phyloP scores from a whole-genome alignment of 30 jellyfish, hydroid and myxozoan species.

The Nemopilema nomurai region DNA sequence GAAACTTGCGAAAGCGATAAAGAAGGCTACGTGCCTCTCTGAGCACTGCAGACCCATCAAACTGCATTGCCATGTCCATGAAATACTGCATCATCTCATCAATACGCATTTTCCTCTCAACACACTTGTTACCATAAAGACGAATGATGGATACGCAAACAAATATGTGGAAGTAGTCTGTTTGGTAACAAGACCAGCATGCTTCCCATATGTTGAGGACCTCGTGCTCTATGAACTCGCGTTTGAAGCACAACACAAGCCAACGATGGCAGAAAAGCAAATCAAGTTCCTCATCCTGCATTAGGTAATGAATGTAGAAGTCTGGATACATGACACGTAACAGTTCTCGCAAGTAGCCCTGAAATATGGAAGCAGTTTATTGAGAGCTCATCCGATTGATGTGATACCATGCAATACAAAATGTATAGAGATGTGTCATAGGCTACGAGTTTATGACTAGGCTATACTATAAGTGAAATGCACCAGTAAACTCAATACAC shows the following conservation, averaged over 20 bases:
- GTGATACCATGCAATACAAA: background rate
- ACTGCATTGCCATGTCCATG: constrained; percentile 85
- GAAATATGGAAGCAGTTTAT: background rate
- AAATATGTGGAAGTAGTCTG: constrained; percentile 92
- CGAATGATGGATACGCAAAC: constrained; percentile 80
- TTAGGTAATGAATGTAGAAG: constrained; percentile 72
- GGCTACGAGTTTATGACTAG: no score
- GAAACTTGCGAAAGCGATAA: constrained; percentile 72
- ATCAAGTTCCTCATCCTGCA: constrained; percentile 81
- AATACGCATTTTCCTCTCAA: constrained; percentile 66
- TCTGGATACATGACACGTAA: constrained; percentile 92
- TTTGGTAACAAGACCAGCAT: constrained; percentile 96
- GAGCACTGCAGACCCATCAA: constrained; percentile 83
- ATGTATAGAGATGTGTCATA: background rate
- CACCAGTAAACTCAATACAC: no score
- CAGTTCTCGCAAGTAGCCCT: constrained; percentile 90
- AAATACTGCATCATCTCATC: constrained; percentile 86
- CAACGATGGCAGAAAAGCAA: constrained; percentile 96
- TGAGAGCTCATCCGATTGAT: background rate
- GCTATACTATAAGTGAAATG: no score
- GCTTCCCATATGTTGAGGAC: constrained; percentile 94
- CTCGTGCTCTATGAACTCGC: constrained; percentile 87
- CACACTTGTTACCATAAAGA: constrained; percentile 70
- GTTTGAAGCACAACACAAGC: constrained; percentile 93
- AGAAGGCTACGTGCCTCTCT: constrained; percentile 85